phyloP scores from a whole-genome alignment of 2,888 invertebrate genomes.

The Nomada hirtipes region DNA sequence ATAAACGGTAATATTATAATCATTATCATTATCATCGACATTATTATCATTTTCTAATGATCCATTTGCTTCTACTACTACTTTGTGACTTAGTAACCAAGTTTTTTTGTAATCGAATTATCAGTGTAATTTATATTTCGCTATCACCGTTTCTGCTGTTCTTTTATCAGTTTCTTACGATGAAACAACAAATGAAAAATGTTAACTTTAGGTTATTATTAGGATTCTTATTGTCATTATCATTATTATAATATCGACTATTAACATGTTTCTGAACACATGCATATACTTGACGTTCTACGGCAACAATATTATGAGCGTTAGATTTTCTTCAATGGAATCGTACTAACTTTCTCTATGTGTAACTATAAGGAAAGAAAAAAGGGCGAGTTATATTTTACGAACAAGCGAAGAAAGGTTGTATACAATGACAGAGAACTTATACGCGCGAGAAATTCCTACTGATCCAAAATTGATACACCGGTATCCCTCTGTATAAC shows the following conservation, averaged over 20 bases:
- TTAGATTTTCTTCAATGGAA: conserved; percentile 18
- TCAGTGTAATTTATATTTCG: conserved; percentile 54
- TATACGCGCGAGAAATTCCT: conserved; percentile 17
- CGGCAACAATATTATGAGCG: conserved; percentile 17
- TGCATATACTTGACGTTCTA: conserved; percentile 25
- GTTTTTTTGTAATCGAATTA: conserved; percentile 58
- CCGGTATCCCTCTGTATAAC: too few relatives aligned
- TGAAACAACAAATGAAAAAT: conserved; percentile 1
- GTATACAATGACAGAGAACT: not conserved
- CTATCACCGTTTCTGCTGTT: conserved; percentile 39
- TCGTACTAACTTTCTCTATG: conserved; percentile 26
- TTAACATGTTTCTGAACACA: conserved; percentile 5
- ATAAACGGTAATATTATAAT: conserved; percentile 25
- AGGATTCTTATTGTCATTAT: conserved; percentile 3
- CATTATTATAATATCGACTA: not conserved
- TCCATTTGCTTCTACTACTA: conserved; percentile 15
- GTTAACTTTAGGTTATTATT: conserved; percentile 10
- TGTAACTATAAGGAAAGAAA: conserved; percentile 6
- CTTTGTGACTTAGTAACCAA: conserved; percentile 71
- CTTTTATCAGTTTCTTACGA: conserved; percentile 12
- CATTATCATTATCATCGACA: not conserved
- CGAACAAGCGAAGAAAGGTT: not conserved
- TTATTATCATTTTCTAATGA: conserved; percentile 44
- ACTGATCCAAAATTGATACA: conserved; percentile 26
- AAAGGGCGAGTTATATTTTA: not conserved